These are phyloP conservation scores for Butastur rufipennis DNA, from an alignment of 2,113 vertebrate species.

Conservation along the genomic window DNA sequence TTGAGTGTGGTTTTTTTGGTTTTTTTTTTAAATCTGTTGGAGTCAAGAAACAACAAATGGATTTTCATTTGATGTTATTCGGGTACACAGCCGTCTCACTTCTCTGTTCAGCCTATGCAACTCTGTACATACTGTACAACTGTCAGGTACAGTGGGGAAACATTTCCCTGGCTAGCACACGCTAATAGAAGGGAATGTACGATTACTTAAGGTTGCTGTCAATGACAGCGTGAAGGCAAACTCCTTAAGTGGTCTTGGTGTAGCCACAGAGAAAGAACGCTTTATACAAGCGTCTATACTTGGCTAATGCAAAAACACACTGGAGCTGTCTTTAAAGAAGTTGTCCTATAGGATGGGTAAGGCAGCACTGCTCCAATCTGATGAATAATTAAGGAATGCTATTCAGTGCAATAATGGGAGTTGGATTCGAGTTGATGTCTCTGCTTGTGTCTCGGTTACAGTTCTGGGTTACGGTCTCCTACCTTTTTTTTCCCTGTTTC, in stretches of 20 bases:
- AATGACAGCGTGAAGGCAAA: not conserved
- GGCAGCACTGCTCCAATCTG: not conserved
- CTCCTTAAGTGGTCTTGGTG: not conserved
- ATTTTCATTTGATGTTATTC: not conserved
- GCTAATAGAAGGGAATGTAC: not conserved
- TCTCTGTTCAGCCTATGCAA: not conserved
- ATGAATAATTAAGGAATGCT: not conserved
- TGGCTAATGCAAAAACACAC: not conserved
- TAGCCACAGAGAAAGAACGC: not conserved
- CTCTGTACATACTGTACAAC: too few relatives aligned
- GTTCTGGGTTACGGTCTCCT: not conserved
- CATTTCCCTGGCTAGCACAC: fast-evolving
- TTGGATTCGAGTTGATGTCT: not conserved
- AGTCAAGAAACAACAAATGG: not conserved
- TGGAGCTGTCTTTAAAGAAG: not conserved
- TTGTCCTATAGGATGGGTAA: not conserved
- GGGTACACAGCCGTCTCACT: not conserved
- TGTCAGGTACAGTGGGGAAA: not conserved
- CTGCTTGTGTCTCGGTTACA: not conserved
- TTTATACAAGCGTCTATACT: not conserved
- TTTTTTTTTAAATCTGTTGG: not conserved
- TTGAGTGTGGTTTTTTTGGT: too few relatives aligned
- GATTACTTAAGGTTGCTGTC: not conserved
- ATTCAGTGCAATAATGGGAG: not conserved
- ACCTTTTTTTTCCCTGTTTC: not conserved